Evolutionary conservation across 2,113 vertebrate species (phyloP), one percentile per base, ranked within the genome.

Genomic region (Patagioenas fasciata): DNA sequence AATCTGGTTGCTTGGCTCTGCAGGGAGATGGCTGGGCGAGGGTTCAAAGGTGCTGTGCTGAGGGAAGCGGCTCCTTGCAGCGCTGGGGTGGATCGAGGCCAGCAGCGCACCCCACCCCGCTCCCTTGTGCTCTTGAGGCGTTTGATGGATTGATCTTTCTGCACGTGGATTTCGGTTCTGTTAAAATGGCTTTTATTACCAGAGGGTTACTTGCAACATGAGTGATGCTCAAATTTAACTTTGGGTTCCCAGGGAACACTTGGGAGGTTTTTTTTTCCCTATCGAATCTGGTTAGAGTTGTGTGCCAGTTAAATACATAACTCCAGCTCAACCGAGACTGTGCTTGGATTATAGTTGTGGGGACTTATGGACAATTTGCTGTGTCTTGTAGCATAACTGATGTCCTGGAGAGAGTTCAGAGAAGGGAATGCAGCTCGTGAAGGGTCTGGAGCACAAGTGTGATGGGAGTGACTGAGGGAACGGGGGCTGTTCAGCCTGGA

Each of bases 331-430:
- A 0, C 4, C 1, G 5, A 62, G 32, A n/a, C 34, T 91, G 34
- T 58, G 11, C 26, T 64, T 29, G 14, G 48, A 29, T 51, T 56
- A 7, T 5, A 28, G 26, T 6, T 84, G 40, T 44, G 65, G 31
- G 44, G 15, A 67, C 7, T 65, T 1, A 3, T 1, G 47, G 57
- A 20, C 4, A 0, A 15, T 51, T 58, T 11, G 4, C 69, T 62
- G 25, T 31, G 13, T 50, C 47, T n/a, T 36, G 19, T 9, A 44
- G 34, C 65, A 20, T 21, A 36, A 29, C 29, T 21, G 2, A 28
- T 7, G 32, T 64, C 44, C 69, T 47, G 44, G 44, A 47, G 44
- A 3, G 44, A 47, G 44, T 47, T 47, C 44, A 47, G 44, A 47
- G 44, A 47, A 47, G 44, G 44, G 44, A 47, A 47, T 4, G 44